These are phyloP conservation scores for Sesia bembeciformis DNA, from an alignment of 2,888 invertebrate species.

Conservation along the genomic window DNA sequence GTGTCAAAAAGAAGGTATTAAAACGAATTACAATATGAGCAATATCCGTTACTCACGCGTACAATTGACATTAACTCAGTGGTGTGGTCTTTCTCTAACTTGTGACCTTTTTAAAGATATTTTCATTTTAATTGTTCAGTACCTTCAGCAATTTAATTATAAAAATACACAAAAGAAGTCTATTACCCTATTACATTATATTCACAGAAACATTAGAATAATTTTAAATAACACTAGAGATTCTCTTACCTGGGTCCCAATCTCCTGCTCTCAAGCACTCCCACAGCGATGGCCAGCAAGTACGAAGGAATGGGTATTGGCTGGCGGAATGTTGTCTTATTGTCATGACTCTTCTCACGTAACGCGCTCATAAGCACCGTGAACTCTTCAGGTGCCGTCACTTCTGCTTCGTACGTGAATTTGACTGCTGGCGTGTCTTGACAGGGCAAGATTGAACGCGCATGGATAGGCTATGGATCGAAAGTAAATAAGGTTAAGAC, in stretches of 20 bases:
- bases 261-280: conserved; percentile 81
- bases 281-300: conserved; percentile 91
- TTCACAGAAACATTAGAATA: not conserved
- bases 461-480: conserved; percentile 84
- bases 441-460: conserved; percentile 91
- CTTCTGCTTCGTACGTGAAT: conserved; percentile 83
- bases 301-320: conserved; percentile 92
- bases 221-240: not conserved
- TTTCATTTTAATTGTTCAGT: too few species aligned
- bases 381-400: conserved; percentile 82
- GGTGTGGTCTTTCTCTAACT: too few species aligned
- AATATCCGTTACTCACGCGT: too few species aligned
- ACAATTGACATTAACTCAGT: too few species aligned
- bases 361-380: conserved; percentile 93
- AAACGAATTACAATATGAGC: too few species aligned
- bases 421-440: conserved; percentile 95
- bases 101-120: too few species aligned
- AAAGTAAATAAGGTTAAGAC: conserved; percentile 3
- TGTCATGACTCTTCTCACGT: conserved; percentile 57
- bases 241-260: conserved; percentile 78
- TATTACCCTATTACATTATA: too few species aligned
- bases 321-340: conserved; percentile 78
- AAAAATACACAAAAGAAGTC: too few species aligned
- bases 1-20: too few species aligned
- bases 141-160: too few species aligned